A percentile compares a stretch with the other conserved stretches of the same genome.
These are phyloP conservation scores for Dermolepida albohirtum DNA, from an alignment of 2,888 invertebrate genomes.

Conservation along the genomic window DNA sequence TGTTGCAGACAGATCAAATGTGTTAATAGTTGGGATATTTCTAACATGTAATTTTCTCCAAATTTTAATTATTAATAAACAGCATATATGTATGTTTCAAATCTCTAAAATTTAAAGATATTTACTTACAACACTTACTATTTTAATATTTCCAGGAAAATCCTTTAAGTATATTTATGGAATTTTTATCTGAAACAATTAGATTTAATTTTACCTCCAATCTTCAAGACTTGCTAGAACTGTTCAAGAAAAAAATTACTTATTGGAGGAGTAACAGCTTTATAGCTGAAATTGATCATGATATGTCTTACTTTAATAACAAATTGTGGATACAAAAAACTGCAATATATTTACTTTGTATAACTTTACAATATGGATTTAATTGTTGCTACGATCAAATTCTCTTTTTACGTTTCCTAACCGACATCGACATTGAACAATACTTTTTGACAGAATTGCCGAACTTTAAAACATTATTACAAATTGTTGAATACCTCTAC, in stretches of 20 bases:
- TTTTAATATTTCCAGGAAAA: conserved; percentile 69
- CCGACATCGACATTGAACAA: conserved; percentile 69
- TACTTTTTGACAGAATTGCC: conserved; percentile 66
- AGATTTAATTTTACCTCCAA: conserved; percentile 58
- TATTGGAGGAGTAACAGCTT: conserved; percentile 56
- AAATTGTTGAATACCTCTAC: conserved; percentile 46
- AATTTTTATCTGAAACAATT: conserved; percentile 58
- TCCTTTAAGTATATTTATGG: conserved; percentile 66
- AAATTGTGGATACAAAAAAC: conserved; percentile 70
- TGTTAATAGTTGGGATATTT: too few relatives aligned
- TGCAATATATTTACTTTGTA: conserved; percentile 71
- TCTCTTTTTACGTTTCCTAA: conserved; percentile 72
- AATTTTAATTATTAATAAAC: too few relatives aligned
- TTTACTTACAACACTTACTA: too few relatives aligned
- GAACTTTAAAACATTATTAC: conserved; percentile 61
- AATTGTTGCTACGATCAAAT: conserved; percentile 74
- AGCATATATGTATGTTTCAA: too few relatives aligned
- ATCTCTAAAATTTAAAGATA: too few relatives aligned
- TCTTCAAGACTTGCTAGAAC: conserved; percentile 55
- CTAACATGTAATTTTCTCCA: too few relatives aligned
- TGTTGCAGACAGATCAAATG: too few relatives aligned
- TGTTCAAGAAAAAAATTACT: conserved; percentile 60
- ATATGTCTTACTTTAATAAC: conserved; percentile 67
- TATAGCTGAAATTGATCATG: conserved; percentile 59
- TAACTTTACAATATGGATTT: conserved; percentile 72